A percentile compares a stretch with the other conserved stretches of the same genome.
These are phyloP conservation scores for Enteromius fasciolatus DNA, from an alignment of 2,797 vertebrate species.

Conservation along the genomic window DNA sequence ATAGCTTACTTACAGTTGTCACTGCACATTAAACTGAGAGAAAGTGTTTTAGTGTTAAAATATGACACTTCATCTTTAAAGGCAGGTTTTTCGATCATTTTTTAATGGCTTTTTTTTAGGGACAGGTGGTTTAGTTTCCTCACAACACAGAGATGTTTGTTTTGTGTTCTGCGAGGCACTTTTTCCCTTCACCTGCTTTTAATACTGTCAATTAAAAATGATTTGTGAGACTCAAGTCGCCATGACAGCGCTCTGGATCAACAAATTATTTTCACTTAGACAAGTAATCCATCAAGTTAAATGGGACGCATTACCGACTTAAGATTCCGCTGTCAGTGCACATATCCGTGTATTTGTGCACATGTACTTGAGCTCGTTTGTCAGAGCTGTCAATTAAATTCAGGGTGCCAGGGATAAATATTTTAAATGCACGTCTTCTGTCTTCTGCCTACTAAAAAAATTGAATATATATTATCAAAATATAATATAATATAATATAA, in stretches of 20 bases:
- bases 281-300: conserved; percentile 57
- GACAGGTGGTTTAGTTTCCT: conserved; percentile 40
- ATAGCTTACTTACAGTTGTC: neutral
- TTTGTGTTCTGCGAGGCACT: conserved; percentile 42
- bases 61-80: conserved; percentile 30
- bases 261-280: conserved; percentile 45
- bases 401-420: neutral
- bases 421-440: neutral
- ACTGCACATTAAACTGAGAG: conserved; percentile 7
- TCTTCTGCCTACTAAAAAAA: neutral
- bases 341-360: conserved; percentile 30
- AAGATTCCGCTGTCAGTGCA: conserved; percentile 27
- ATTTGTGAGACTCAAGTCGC: conserved; percentile 56
- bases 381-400: neutral
- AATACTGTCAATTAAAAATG: conserved; percentile 63
- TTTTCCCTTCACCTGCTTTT: conserved; percentile 38
- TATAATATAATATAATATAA: neutral
- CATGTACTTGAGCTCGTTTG: conserved; percentile 17
- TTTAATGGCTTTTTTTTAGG: conserved; percentile 36
- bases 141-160: conserved; percentile 38
- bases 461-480: neutral
- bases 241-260: conserved; percentile 38
- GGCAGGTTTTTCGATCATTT: conserved; percentile 20
- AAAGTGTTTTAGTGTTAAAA: conserved; percentile 12
- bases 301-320: conserved; percentile 35